Conservation (phyloP, 2,797 vertebrate genomes). For the Sarcoramphus papa region DNA sequence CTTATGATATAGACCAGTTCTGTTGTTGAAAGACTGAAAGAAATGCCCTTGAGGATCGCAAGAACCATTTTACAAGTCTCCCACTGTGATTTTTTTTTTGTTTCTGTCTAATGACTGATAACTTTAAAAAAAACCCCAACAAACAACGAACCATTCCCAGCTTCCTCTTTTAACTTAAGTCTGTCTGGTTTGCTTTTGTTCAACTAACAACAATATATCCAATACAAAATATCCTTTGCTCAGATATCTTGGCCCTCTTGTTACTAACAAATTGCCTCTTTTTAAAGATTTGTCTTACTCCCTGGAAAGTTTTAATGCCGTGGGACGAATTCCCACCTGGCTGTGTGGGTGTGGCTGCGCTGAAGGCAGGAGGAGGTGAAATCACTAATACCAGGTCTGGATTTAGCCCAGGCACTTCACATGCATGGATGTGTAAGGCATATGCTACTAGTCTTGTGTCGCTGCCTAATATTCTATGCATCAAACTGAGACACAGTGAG, state of each 20-base stretch:
- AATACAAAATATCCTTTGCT: background rate
- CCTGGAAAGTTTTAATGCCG: background rate
- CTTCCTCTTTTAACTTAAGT: constrained; percentile 19
- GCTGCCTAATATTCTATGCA: background rate
- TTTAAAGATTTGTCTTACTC: background rate
- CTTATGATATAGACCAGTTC: constrained; percentile 71
- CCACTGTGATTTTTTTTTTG: constrained; percentile 36
- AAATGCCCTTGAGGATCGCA: constrained; percentile 51
- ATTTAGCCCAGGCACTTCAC: background rate
- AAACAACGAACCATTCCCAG: background rate
- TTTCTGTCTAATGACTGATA: constrained; percentile 58
- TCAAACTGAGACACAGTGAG: background rate
- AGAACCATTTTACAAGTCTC: constrained; percentile 65
- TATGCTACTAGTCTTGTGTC: background rate
- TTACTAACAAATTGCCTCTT: background rate
- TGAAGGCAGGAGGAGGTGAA: background rate
- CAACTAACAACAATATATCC: background rate
- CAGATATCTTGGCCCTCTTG: background rate
- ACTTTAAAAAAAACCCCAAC: background rate
- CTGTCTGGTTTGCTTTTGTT: background rate
- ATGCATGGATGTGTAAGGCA: background rate
- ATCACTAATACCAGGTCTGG: background rate
- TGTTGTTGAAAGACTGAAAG: constrained; percentile 70
- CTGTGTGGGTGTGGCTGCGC: background rate
- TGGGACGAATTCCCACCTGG: background rate